These are phyloP conservation scores for Rhincodon typus DNA, from an alignment of 2,797 vertebrate species.

Conservation along the genomic window DNA sequence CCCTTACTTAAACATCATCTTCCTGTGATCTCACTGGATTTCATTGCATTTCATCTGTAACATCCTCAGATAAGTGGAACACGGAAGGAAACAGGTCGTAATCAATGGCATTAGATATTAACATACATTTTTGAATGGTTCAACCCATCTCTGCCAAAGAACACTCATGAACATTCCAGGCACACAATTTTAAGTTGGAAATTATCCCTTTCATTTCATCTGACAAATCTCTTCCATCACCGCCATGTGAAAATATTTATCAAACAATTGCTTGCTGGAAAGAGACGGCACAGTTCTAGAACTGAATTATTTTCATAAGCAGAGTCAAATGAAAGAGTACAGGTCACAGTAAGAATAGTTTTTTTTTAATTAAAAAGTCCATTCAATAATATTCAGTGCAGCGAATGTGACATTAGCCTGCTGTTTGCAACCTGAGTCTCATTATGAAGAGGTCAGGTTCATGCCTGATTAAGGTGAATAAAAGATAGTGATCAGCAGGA, in stretches of 20 bases:
- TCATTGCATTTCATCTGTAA: background rate
- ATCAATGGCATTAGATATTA: background rate
- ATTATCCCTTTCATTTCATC: background rate
- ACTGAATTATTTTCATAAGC: background rate
- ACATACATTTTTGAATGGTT: background rate
- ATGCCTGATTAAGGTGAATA: conserved; percentile 9
- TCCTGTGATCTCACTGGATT: background rate
- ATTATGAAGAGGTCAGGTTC: background rate
- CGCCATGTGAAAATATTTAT: background rate
- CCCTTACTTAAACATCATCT: background rate
- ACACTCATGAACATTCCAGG: background rate
- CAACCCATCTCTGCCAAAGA: background rate
- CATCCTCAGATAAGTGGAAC: background rate
- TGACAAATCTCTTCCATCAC: background rate
- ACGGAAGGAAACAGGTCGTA: background rate
- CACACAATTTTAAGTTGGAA: background rate
- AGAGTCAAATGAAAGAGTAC: background rate
- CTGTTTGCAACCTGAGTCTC: conserved; percentile 1
- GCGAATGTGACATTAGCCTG: background rate
- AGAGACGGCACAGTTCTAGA: background rate
- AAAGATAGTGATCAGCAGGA: background rate
- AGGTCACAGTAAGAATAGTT: background rate
- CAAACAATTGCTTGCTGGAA: background rate
- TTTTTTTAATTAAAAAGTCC: background rate
- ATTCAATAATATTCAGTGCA: background rate